Evolutionary conservation across 1,140 invertebrate genomes (phyloP), one percentile per base, ranked within the genome.

Genomic region (Harlomillsia oculata): DNA sequence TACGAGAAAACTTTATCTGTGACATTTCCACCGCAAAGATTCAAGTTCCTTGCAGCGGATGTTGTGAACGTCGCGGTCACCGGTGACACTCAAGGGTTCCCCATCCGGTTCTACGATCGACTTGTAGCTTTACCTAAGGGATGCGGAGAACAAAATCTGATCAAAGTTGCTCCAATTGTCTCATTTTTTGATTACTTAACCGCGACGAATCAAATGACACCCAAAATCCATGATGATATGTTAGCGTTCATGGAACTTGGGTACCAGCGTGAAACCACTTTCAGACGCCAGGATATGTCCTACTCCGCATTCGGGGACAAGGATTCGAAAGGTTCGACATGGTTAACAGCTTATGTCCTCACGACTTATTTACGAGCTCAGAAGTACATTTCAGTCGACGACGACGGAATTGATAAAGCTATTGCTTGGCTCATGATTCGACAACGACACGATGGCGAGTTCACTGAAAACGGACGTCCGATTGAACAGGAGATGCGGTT

Each of bases 311-410:
- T 97, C 70, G 91, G 88, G 26, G 77, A 82, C 55, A 77, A 78
- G 16, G 87, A 95, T 67, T 71, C 75, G 3, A 80, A 76, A 53
- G 88, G 94, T 14, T 95, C 89, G 68, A 87, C 90, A 18, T 99
- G 92, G 93, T 76, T 98, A 54, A 98, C 95, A 3, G 89, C 94
- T 4, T 93, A 95, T 69, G 90, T 95, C 1, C 81, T 84, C 0
- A 82, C 89, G 62, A 89, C 91, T 32, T 83, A 97, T 64, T 79
- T 80, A 11, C 84, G 89, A 71, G 90, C 90, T 3, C 73, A 78
- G 37, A 73, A 78, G n/a, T 86, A 83, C 69, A 89, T 95, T 32
- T 80, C 79, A 43, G 78, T 96, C 37, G 89, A 92, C 40, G 75
- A 81, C n/a, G 69, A 70, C 44, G 79, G 92, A 44, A 79, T 94